Evolutionary conservation across 2,888 invertebrate genomes (phyloP).

Genomic region (Cyaniris semiargus): DNA sequence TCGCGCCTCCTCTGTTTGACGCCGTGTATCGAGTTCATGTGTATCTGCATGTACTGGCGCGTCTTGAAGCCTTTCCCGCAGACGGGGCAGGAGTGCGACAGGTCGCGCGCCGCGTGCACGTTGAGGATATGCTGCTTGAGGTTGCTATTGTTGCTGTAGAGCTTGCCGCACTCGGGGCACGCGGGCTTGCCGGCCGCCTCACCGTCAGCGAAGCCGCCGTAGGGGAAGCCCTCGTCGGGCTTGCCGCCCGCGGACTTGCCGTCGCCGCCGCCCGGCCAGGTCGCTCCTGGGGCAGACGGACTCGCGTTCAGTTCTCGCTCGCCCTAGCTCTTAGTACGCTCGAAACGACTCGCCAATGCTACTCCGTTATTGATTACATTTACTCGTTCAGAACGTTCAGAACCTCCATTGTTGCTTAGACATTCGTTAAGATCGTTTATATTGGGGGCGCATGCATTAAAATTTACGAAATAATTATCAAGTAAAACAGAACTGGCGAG

Average conservation of each 20-base stretch:
- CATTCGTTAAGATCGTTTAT: constrained; percentile 36
- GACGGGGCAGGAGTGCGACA: constrained; percentile 82
- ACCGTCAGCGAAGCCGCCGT: constrained; percentile 58
- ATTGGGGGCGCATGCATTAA: constrained; percentile 30
- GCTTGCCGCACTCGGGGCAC: constrained; percentile 85
- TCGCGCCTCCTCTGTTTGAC: constrained; percentile 81
- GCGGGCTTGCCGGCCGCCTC: constrained; percentile 77
- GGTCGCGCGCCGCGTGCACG: constrained; percentile 83
- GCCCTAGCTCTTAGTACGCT: constrained; percentile 37
- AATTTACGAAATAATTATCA: constrained; percentile 35
- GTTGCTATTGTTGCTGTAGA: constrained; percentile 85
- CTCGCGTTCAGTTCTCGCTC: constrained; percentile 64
- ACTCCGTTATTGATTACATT: constrained; percentile 34
- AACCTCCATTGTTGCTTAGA: constrained; percentile 52
- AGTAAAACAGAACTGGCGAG: no score
- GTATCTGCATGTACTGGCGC: constrained; percentile 86
- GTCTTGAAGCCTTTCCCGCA: constrained; percentile 85
- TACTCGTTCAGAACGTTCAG: constrained; percentile 22
- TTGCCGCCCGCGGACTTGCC: constrained; percentile 45
- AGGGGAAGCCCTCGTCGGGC: constrained; percentile 50
- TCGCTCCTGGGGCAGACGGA: constrained; percentile 77
- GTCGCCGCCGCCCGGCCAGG: constrained; percentile 63
- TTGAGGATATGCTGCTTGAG: constrained; percentile 85
- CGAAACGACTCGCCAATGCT: constrained; percentile 34
- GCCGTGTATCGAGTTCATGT: constrained; percentile 84